A percentile compares a stretch with the other conserved stretches of the same genome.
Evolutionary conservation across 1,140 invertebrate genomes (phyloP).

Genomic region (Drosophila nebulosa): DNA sequence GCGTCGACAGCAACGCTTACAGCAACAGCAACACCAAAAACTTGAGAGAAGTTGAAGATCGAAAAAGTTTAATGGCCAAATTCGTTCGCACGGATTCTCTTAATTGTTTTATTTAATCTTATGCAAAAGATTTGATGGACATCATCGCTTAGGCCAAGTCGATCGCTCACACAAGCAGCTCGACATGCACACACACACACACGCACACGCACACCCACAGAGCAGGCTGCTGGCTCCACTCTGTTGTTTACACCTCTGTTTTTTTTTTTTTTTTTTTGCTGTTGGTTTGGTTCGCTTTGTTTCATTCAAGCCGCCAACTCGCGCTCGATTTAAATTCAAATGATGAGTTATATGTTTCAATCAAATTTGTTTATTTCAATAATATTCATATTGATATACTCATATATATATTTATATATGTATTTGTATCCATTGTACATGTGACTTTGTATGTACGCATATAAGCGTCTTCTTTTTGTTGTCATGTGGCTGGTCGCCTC

Average conservation of each 20-base stretch:
- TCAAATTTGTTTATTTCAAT: conserved; percentile 44
- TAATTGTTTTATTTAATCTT: conserved; percentile 78
- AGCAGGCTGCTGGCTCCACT: conserved; percentile 29
- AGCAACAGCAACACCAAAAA: conserved; percentile 47
- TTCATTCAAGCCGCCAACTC: conserved; percentile 38
- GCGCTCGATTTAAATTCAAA: conserved; percentile 48
- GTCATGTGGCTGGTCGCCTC: conserved; percentile 34
- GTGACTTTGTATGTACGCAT: background rate
- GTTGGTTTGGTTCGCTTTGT: conserved; percentile 34
- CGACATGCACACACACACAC: background rate
- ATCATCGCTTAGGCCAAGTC: conserved; percentile 55
- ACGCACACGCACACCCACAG: background rate
- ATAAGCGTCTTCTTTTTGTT: conserved; percentile 35
- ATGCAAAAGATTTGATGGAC: conserved; percentile 78
- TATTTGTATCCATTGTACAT: background rate
- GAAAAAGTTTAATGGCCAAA: conserved; percentile 57
- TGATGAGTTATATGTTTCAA: conserved; percentile 56
- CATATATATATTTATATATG: background rate
- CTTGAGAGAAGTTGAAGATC: conserved; percentile 43
- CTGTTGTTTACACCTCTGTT: conserved; percentile 43
- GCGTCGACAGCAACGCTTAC: conserved; percentile 43
- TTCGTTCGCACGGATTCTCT: conserved; percentile 69
- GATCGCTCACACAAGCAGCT: conserved; percentile 35
- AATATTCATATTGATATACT: background rate
- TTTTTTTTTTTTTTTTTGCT: conserved; percentile 6